Evolutionary conservation across 2,113 vertebrate genomes (phyloP).

Genomic region (Spilogale gracilis): DNA sequence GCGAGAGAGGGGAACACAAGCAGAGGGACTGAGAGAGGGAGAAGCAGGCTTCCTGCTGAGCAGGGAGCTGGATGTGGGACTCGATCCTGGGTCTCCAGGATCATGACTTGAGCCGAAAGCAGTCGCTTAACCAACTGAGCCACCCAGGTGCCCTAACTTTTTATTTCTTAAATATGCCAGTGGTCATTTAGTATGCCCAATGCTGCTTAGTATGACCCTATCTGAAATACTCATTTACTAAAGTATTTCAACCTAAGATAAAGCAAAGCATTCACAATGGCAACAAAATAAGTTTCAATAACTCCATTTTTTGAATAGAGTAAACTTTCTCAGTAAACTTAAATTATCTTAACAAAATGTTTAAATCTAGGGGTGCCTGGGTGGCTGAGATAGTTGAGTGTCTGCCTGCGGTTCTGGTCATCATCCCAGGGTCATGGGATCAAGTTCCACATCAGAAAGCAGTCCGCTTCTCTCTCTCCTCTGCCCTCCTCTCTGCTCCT

Average conservation of each 20-base stretch:
- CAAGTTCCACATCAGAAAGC: not conserved
- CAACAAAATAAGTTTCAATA: not conserved
- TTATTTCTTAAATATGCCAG: not conserved
- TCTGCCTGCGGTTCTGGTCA: not conserved
- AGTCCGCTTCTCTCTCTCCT: not conserved
- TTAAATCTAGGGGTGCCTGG: not conserved
- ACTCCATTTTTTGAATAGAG: not conserved
- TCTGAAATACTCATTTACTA: not conserved
- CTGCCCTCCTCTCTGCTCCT: not conserved
- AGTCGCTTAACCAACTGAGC: too few relatives aligned
- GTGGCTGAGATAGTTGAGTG: not conserved
- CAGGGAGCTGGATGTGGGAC: too few relatives aligned
- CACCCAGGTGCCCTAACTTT: not conserved
- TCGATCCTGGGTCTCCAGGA: too few relatives aligned
- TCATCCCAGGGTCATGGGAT: not conserved
- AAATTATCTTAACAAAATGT: not conserved
- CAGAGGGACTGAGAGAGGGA: too few relatives aligned
- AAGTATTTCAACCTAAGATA: conserved; percentile 14
- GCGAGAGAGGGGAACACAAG: too few relatives aligned
- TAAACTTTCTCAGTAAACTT: conserved; percentile 13
- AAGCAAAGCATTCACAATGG: not conserved
- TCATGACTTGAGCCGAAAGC: too few relatives aligned
- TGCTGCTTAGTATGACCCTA: not conserved
- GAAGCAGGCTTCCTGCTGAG: too few relatives aligned
- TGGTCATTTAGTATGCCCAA: not conserved